Evolutionary conservation across 2,797 vertebrate species (phyloP), one percentile per base, ranked within the genome.

Genomic region (Enoplosus armatus): DNA sequence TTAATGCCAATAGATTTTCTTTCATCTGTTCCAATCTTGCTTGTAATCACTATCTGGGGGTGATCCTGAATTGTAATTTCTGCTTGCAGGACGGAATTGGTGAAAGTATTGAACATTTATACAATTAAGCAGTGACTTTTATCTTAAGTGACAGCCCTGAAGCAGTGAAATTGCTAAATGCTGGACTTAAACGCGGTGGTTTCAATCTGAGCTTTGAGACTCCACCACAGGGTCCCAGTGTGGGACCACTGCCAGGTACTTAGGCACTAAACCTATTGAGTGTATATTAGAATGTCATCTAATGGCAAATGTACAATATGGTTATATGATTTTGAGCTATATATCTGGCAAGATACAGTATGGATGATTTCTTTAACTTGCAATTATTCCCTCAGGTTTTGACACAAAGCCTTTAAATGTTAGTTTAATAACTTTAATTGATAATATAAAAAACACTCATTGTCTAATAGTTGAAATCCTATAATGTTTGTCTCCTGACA

Each of bases 221-320:
- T 77, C 33, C 82, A 67, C 55, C 72, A 61, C 79, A 50, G 84
- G 82, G 79, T 87, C 64, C 79, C 47, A 3, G 31, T 35, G 70
- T 61, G 81, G 89, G 90, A 87, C 12, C 60, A 4, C 27, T 79
- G 90, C 88, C 87, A 89, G 82, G 74, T 72, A 71, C 88, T 82
- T 54, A 69, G 83, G 76, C 83, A 56, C 82, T 58, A 39, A 64
- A 75, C 82, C 85, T 58, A 81, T 75, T 68, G 73, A 84, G 71
- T 77, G 63, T 85, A 72, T 68, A 90, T 89, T 88, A 89, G 89
- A 87, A 82, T 76, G 86, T 80, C 82, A 80, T 87, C 79, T 81
- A 84, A 85, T 84, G 79, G 84, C 76, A 84, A 71, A 79, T 86
- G 80, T 83, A 73, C 78, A 87, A 69, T 86, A 88, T 62, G 68